Evolutionary conservation across 1,140 invertebrate species (phyloP), one percentile per base, ranked within the genome.

Genomic region (Zaprionus ghesquierei): DNA sequence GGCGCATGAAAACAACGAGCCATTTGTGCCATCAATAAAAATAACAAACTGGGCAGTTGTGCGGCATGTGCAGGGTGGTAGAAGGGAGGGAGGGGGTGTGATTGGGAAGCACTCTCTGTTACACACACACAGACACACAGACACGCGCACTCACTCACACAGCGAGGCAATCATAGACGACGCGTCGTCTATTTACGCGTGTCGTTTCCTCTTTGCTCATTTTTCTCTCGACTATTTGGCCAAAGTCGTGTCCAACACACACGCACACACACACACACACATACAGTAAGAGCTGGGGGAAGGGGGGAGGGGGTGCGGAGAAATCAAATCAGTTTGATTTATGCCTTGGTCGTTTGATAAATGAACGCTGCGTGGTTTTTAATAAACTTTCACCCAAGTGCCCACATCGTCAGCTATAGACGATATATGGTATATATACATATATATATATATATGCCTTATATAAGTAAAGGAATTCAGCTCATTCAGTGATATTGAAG

Each of bases 1-100:
- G 69, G 53, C 60, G 33, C 54, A 65, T 71, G 53, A 29, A 81
- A 44, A 72, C 74, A 77, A 74, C 65, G 69, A 65, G 55, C 74
- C 74, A 77, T 77, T 81, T 77, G 60, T 77, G 74, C 58, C 79
- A 77, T 74, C 79, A 81, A 81, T 81, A 81, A 81, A 81, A 81
- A 75, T 66, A 81, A 81, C 79, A 76, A 81, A 61, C 64, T 31
- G 44, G 31, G 25, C 68, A 61, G 20, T 49, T 50, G 29, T 13
- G 13, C 15, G 22, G 23, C 13, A 29, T 8, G n/a, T n/a, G n/a
- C n/a, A 22, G 27, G 10, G 6, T 3, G 13, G 23, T 9, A 0
- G n/a, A 8, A 10, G 0, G 20, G 50, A 2, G 23, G 15, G n/a
- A 0, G n/a, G 33, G 27, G 25, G 41, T 18, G 41, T 46, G 41